Percentiles rank a stretch among this genome's conserved stretches.
Conservation (phyloP, 2,888 invertebrate genomes). For the Serrognathus titanus region DNA sequence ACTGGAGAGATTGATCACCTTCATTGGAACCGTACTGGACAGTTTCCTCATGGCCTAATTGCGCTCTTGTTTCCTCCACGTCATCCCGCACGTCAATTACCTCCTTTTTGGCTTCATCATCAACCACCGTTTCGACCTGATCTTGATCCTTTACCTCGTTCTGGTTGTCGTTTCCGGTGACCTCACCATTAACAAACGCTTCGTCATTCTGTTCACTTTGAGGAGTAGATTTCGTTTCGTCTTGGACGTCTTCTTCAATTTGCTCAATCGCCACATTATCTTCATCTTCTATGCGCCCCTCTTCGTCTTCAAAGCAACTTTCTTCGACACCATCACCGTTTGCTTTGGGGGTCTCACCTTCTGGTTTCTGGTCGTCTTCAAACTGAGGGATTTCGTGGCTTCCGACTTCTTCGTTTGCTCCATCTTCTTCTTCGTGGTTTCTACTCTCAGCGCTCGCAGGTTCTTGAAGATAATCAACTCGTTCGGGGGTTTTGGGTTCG, state of each 20-base stretch:
- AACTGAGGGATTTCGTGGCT: too few relatives aligned
- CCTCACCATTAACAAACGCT: neutral
- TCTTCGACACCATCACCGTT: constrained; percentile 13
- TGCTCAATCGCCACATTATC: too few relatives aligned
- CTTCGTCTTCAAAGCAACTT: too few relatives aligned
- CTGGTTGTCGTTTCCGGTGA: neutral
- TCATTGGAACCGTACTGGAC: neutral
- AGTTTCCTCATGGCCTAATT: neutral
- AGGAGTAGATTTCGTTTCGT: constrained; percentile 3
- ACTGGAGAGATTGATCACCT: neutral
- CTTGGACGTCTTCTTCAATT: neutral
- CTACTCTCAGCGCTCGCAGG: too few relatives aligned
- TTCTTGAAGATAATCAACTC: too few relatives aligned
- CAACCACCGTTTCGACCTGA: neutral
- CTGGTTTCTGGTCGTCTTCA: neutral
- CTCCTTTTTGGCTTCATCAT: neutral
- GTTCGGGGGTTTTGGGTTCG: too few relatives aligned
- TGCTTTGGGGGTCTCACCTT: neutral
- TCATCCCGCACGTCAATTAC: neutral
- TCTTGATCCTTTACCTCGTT: neutral
- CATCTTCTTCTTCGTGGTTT: neutral
- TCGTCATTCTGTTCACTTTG: constrained; percentile 2
- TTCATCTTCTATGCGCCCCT: too few relatives aligned
- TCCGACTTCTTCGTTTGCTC: neutral
- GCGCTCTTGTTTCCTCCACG: neutral